Conservation (phyloP, 2,888 invertebrate species). For the Morpho achilles region DNA sequence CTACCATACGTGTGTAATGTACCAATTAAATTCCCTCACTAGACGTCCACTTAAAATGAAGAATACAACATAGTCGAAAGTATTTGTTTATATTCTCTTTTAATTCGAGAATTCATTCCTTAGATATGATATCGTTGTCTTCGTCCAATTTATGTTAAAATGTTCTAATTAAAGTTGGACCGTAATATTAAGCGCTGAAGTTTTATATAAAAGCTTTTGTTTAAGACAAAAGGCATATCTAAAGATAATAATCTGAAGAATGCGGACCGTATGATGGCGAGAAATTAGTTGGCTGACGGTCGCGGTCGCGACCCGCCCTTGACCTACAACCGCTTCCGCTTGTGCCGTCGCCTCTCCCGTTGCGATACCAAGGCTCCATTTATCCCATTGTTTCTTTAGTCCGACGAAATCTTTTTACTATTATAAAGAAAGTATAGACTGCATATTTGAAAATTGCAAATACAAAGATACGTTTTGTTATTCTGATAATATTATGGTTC, state of each 20-base stretch:
- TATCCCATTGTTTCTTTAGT: slow-evolving; percentile 27
- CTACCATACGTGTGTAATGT: slow-evolving; percentile 39
- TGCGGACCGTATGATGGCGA: slow-evolving; percentile 37
- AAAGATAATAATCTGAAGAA: slow-evolving; percentile 41
- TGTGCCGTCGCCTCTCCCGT: slow-evolving; percentile 39
- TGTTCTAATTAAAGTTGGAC: slow-evolving; percentile 4
- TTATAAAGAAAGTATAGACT: neutral
- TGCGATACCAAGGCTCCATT: slow-evolving; percentile 36
- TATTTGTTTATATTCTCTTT: neutral
- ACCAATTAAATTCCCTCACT: slow-evolving; percentile 57
- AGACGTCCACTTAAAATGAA: slow-evolving; percentile 48
- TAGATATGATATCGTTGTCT: neutral
- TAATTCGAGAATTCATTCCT: neutral
- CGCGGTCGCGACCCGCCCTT: slow-evolving; percentile 54
- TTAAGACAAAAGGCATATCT: slow-evolving; percentile 34
- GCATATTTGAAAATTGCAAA: neutral
- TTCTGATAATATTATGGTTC: too few species aligned
- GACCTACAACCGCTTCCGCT: slow-evolving; percentile 47
- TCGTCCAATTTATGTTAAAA: neutral
- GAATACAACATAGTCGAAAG: neutral
- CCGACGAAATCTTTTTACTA: slow-evolving; percentile 10
- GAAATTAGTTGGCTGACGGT: slow-evolving; percentile 30
- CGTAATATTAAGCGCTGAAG: slow-evolving; percentile 10
- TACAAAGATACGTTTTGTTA: neutral
- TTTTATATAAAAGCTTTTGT: slow-evolving; percentile 23